Evolutionary conservation across 2,113 vertebrate species (phyloP).

Genomic region (Propithecus coquereli): DNA sequence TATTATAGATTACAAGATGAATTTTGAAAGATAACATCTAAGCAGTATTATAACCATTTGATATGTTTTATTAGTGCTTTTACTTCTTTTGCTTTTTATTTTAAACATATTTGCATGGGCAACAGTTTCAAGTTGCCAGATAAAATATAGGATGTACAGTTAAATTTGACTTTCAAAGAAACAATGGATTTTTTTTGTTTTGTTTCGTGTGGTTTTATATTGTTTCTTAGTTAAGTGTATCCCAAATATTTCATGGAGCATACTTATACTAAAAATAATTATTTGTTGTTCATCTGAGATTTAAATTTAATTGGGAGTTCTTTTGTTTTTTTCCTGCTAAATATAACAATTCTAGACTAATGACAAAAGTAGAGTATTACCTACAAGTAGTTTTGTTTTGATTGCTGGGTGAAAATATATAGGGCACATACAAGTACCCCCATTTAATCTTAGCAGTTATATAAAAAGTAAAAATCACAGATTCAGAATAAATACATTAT

Average conservation of each 20-base stretch:
- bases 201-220: not conserved
- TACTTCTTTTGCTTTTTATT: not conserved
- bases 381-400: not conserved
- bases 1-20: not conserved
- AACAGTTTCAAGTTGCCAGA: not conserved
- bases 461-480: constrained; percentile 5
- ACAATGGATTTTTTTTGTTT: not conserved
- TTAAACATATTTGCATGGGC: not conserved
- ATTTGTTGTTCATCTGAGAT: not conserved
- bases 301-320: not conserved
- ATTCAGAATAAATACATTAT: not conserved
- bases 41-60: not conserved
- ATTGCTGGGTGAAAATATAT: not conserved
- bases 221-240: not conserved
- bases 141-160: not conserved
- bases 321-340: not conserved
- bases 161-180: not conserved
- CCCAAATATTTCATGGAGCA: not conserved
- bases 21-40: not conserved
- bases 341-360: not conserved
- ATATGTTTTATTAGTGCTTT: constrained; percentile 1
- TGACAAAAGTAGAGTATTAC: not conserved
- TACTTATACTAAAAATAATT: not conserved
- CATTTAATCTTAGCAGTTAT: not conserved
- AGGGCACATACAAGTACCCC: not conserved